These are phyloP conservation scores for Elaphurus davidianus DNA, from an alignment of 2,113 vertebrate species.

Conservation along the genomic window DNA sequence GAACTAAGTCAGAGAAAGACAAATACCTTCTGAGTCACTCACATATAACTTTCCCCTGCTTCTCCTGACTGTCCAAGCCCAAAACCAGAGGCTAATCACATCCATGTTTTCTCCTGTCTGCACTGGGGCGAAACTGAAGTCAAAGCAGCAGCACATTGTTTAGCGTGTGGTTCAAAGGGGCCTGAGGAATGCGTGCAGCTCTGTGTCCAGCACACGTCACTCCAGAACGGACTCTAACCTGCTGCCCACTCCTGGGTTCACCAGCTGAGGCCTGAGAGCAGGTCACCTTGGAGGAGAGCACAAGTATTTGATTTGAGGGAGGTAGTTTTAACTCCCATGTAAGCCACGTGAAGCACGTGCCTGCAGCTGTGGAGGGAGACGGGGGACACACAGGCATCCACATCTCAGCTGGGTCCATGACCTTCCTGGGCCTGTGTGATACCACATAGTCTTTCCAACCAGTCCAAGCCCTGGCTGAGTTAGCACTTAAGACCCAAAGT, in stretches of 20 bases:
- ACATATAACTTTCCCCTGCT: background rate
- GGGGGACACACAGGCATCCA: too few species aligned
- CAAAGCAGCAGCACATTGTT: background rate
- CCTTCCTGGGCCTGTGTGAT: background rate
- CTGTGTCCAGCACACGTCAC: background rate
- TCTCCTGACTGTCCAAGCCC: background rate
- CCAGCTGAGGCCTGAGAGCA: background rate
- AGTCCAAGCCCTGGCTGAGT: background rate
- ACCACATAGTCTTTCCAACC: fast-evolving
- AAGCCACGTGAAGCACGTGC: background rate
- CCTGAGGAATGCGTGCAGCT: background rate
- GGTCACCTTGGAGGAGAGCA: background rate
- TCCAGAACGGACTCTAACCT: background rate
- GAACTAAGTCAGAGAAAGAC: background rate
- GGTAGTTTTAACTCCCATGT: background rate
- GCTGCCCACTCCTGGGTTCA: background rate
- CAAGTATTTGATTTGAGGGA: background rate
- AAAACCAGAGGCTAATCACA: background rate
- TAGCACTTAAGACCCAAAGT: background rate
- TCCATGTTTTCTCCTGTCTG: background rate
- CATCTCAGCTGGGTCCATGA: fast-evolving
- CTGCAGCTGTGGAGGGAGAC: background rate
- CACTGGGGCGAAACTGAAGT: background rate
- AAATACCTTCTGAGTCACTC: background rate
- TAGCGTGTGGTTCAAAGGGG: background rate